Conservation (phyloP, 2,888 invertebrate genomes). For the Hybos culiciformis region DNA sequence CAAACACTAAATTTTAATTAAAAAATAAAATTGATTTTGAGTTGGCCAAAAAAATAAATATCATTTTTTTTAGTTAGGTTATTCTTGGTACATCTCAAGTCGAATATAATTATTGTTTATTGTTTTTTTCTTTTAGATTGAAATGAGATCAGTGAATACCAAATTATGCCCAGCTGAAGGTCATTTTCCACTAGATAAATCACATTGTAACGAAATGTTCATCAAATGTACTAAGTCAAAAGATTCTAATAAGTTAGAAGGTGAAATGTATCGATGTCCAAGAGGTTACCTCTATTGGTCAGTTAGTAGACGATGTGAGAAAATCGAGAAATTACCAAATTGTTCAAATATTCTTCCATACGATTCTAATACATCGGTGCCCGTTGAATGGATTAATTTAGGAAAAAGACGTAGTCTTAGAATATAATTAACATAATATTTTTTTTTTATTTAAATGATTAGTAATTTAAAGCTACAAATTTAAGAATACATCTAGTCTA, state of each 20-base stretch:
- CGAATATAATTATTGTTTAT: neutral
- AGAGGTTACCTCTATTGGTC: conserved; percentile 63
- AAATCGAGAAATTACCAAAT: conserved; percentile 43
- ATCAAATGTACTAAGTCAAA: conserved; percentile 49
- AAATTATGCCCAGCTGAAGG: conserved; percentile 54
- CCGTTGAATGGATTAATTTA: conserved; percentile 33
- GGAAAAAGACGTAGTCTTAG: conserved; percentile 29
- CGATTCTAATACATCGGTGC: conserved; percentile 23
- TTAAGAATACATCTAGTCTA: too few species aligned
- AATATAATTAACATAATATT: too few species aligned
- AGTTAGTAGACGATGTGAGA: conserved; percentile 63
- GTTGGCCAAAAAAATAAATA: neutral
- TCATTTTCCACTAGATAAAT: conserved; percentile 51
- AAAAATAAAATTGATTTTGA: too few species aligned
- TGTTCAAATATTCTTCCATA: conserved; percentile 36
- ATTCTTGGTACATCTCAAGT: neutral
- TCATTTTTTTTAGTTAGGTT: neutral
- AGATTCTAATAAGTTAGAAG: conserved; percentile 43
- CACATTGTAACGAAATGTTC: conserved; percentile 56
- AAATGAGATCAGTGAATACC: conserved; percentile 39
- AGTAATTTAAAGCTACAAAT: too few species aligned
- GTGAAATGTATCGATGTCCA: conserved; percentile 64
- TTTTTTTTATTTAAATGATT: too few species aligned
- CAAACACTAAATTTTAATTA: neutral
- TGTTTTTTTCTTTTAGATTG: conserved; percentile 42